Evolutionary conservation across 2,797 vertebrate genomes (phyloP).

Genomic region (Lepilemur ruficaudatus): DNA sequence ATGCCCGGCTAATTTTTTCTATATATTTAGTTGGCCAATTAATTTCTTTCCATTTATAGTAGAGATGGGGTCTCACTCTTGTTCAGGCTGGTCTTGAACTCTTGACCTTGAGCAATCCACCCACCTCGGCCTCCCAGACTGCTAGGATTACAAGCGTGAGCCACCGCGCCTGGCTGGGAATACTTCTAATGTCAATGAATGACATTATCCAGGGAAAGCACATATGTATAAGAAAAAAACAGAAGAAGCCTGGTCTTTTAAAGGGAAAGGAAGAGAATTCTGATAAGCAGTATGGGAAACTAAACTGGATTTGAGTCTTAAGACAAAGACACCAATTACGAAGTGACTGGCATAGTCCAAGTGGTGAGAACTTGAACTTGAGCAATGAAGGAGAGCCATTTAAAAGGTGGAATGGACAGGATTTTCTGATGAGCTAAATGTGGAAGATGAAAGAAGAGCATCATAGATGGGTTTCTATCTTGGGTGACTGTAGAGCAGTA

Average conservation of each 20-base stretch:
- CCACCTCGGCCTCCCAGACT: no score
- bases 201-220: not conserved
- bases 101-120: no score
- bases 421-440: not conserved
- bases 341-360: not conserved
- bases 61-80: no score
- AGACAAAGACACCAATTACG: not conserved
- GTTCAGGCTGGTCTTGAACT: no score
- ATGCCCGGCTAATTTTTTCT: no score
- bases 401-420: not conserved
- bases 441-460: not conserved
- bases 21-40: no score
- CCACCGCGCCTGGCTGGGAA: not conserved
- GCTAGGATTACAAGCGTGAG: no score
- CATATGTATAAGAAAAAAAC: not conserved
- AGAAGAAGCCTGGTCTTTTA: not conserved
- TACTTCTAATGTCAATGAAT: not conserved
- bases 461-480: not conserved
- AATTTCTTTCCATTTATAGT: no score
- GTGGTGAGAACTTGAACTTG: not conserved
- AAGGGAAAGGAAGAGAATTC: slow-evolving; percentile 8
- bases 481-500: not conserved
- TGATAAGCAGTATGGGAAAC: not conserved
- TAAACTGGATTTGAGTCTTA: not conserved
- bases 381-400: not conserved